Evolutionary conservation across 2,113 vertebrate genomes (phyloP).

Genomic region (Chitala chitala): DNA sequence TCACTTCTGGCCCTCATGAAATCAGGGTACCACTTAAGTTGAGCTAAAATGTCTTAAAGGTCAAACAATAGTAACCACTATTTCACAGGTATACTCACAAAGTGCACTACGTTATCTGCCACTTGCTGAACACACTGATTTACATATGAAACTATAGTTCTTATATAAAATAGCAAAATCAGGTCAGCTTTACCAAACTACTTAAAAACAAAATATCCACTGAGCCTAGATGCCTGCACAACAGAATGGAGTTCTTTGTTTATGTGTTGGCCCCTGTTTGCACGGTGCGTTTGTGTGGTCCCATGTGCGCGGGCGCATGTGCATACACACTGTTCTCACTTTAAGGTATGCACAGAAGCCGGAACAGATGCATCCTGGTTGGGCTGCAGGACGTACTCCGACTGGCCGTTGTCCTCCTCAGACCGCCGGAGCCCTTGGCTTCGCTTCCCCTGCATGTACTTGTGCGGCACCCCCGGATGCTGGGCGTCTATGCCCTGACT

Average conservation of each 20-base stretch:
- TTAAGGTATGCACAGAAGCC: conserved; percentile 49
- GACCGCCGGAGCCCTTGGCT: conserved; percentile 45
- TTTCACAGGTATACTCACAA: too few species aligned
- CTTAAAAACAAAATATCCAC: too few species aligned
- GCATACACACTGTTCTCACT: conserved; percentile 40
- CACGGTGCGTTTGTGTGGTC: neutral
- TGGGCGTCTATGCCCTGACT: conserved; percentile 44
- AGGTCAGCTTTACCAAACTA: too few species aligned
- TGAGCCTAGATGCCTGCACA: too few species aligned
- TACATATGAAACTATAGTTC: too few species aligned
- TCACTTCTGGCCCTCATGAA: too few species aligned
- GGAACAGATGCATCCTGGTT: conserved; percentile 50
- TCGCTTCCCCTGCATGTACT: conserved; percentile 52
- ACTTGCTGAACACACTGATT: too few species aligned
- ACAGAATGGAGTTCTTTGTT: neutral
- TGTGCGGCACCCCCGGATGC: conserved; percentile 41
- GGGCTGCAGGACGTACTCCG: conserved; percentile 56
- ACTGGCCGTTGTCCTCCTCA: conserved; percentile 39
- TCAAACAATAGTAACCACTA: too few species aligned
- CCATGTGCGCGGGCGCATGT: neutral
- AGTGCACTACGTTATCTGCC: too few species aligned
- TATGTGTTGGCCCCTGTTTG: neutral
- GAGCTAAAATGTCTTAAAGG: too few species aligned
- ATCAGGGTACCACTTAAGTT: too few species aligned
- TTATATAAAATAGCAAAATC: too few species aligned